These are phyloP conservation scores for Suricata suricatta DNA, from an alignment of 2,113 vertebrate genomes.

Conservation along the genomic window DNA sequence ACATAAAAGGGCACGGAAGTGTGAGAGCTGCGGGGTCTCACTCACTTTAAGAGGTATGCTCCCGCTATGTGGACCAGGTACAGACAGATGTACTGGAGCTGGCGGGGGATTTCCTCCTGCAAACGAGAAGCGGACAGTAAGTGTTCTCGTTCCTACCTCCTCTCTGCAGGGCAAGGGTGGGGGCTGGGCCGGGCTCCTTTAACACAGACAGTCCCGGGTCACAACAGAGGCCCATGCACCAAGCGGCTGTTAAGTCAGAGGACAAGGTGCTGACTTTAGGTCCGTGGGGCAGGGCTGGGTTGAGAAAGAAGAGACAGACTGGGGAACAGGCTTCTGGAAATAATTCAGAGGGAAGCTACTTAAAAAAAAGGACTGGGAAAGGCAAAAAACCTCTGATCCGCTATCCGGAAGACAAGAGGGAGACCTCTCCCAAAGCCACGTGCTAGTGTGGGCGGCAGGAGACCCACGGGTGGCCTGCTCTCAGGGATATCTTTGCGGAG, in stretches of 20 bases:
- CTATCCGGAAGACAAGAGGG: not conserved
- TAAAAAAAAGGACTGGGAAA: not conserved
- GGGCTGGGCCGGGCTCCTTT: rapidly evolving
- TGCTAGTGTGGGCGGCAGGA: not conserved
- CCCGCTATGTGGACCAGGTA: constrained; percentile 94
- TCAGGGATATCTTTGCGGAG: too few relatives aligned
- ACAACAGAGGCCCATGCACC: rapidly evolving
- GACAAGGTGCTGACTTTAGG: not conserved
- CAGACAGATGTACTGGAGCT: constrained; percentile 93
- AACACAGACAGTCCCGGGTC: not conserved
- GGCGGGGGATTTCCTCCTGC: constrained; percentile 96
- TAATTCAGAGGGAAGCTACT: not conserved
- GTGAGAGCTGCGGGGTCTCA: not conserved
- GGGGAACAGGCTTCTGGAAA: not conserved
- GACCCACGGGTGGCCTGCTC: not conserved
- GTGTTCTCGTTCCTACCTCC: not conserved
- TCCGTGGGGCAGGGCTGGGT: rapidly evolving
- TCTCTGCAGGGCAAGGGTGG: too few relatives aligned
- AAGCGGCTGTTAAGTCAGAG: not conserved
- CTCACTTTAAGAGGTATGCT: constrained; percentile 98
- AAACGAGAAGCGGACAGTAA: not conserved
- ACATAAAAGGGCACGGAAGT: rapidly evolving
- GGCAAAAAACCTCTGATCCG: not conserved
- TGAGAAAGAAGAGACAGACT: not conserved
- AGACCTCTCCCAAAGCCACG: not conserved